A percentile compares a stretch with the other conserved stretches of the same genome.
These are phyloP conservation scores for Glossosoma conforme DNA, from an alignment of 1,140 invertebrate genomes.

Conservation along the genomic window DNA sequence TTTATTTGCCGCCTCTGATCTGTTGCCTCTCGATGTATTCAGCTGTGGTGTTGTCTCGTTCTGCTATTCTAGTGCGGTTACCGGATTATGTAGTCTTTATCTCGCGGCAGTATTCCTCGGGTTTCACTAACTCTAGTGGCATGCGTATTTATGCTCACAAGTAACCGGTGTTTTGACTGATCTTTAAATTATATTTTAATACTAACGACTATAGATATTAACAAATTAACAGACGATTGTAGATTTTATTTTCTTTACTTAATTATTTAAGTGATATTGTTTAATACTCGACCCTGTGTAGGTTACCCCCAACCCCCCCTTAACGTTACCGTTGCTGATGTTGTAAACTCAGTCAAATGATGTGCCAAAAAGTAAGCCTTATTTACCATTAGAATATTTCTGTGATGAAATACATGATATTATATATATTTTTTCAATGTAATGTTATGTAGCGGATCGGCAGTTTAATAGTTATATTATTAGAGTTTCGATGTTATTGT, in stretches of 20 bases:
- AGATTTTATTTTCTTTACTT: conserved; percentile 11
- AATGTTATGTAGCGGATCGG: conserved; percentile 21
- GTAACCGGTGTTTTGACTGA: conserved; percentile 4
- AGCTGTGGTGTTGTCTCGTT: conserved; percentile 27
- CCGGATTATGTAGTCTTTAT: conserved; percentile 9
- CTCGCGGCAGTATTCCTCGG: conserved; percentile 5
- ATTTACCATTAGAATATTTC: conserved; percentile 25
- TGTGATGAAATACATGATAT: conserved; percentile 26
- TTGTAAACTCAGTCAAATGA: conserved; percentile 24
- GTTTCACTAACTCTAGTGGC: conserved; percentile 12
- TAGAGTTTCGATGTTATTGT: too few species aligned
- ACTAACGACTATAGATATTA: conserved; percentile 13
- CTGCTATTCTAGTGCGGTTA: background rate
- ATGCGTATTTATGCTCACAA: conserved; percentile 2
- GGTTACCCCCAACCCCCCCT: too few species aligned
- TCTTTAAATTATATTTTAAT: background rate
- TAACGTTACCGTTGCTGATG: too few species aligned
- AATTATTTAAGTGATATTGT: conserved; percentile 5
- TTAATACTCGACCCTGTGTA: conserved; percentile 8
- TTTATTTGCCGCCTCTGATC: conserved; percentile 14
- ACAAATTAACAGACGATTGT: conserved; percentile 1
- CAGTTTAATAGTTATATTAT: conserved; percentile 19
- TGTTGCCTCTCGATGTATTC: conserved; percentile 16
- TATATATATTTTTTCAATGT: conserved; percentile 28
- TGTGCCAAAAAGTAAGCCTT: conserved; percentile 29